These are phyloP conservation scores for cat (Felis catus) DNA, from an alignment of 2,113 vertebrate genomes.

Conservation along the genomic window DNA sequence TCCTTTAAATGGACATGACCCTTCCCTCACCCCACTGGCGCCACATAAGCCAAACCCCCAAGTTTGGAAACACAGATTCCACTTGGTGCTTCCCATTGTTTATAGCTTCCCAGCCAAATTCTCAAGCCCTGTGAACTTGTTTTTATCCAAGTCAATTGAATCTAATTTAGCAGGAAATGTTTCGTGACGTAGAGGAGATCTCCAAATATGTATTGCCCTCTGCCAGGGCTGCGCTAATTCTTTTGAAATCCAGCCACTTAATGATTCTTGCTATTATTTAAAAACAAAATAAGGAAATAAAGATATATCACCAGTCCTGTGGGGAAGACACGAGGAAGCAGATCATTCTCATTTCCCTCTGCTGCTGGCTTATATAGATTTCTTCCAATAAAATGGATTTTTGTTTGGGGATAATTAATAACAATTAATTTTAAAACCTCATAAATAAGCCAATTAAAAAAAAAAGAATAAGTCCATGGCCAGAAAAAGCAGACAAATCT, in stretches of 20 bases:
- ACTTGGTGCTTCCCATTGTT: slow-evolving; percentile 52
- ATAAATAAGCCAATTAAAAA: background rate
- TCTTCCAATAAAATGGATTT: slow-evolving; percentile 30
- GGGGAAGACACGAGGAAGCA: background rate
- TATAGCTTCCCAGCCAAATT: slow-evolving; percentile 33
- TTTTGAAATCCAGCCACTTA: slow-evolving; percentile 27
- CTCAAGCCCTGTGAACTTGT: slow-evolving; percentile 33
- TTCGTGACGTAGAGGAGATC: background rate
- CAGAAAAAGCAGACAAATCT: background rate
- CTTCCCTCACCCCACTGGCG: background rate
- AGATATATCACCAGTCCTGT: background rate
- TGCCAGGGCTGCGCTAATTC: background rate
- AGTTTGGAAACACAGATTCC: background rate
- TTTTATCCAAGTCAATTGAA: slow-evolving; percentile 41
- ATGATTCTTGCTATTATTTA: background rate
- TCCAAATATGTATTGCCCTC: background rate
- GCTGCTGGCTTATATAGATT: background rate
- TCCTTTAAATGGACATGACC: slow-evolving; percentile 11
- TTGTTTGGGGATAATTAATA: background rate
- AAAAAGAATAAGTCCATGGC: background rate
- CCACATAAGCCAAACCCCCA: background rate
- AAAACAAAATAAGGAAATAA: slow-evolving; percentile 31
- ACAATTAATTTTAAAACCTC: background rate
- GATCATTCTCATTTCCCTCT: background rate
- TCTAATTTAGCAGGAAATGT: slow-evolving; percentile 53